phyloP scores from a whole-genome alignment of 1,140 invertebrate genomes.

The Solen grandis region DNA sequence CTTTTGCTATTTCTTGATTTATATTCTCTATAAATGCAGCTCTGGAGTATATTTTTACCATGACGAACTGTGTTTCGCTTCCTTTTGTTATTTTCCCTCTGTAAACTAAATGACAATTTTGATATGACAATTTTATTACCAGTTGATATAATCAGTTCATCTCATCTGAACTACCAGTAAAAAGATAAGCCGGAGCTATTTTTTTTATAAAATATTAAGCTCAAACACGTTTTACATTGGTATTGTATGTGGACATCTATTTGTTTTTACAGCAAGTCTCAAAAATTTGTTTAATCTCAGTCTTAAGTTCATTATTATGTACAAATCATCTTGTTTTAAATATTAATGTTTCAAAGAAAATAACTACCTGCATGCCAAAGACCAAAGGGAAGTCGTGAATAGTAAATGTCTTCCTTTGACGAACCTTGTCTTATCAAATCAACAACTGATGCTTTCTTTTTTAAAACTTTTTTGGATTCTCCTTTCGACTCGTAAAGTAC shows the following conservation, averaged over 20 bases:
- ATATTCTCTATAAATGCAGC: constrained; percentile 13
- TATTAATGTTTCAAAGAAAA: no score
- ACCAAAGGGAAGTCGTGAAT: not conserved
- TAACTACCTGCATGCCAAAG: constrained; percentile 16
- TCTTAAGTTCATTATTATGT: no score
- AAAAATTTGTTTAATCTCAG: no score
- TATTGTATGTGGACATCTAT: no score
- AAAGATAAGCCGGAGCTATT: no score
- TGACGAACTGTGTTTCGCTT: constrained; percentile 27
- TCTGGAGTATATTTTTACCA: constrained; percentile 18
- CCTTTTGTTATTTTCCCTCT: constrained; percentile 28
- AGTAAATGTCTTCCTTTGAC: not conserved
- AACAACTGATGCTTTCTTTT: not conserved
- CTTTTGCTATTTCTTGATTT: constrained; percentile 35
- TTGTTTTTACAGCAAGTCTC: no score
- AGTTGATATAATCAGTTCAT: no score
- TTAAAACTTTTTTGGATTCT: not conserved
- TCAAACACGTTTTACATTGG: no score
- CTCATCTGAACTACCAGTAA: no score
- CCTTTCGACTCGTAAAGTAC: not conserved
- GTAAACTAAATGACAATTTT: constrained; percentile 23
- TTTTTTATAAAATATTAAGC: no score
- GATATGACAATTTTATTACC: not conserved
- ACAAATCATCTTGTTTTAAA: no score
- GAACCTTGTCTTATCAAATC: constrained; percentile 20